A percentile compares a stretch with the other conserved stretches of the same genome.
phyloP scores from a whole-genome alignment of 1,140 invertebrate species.

The Drosophila orena region DNA sequence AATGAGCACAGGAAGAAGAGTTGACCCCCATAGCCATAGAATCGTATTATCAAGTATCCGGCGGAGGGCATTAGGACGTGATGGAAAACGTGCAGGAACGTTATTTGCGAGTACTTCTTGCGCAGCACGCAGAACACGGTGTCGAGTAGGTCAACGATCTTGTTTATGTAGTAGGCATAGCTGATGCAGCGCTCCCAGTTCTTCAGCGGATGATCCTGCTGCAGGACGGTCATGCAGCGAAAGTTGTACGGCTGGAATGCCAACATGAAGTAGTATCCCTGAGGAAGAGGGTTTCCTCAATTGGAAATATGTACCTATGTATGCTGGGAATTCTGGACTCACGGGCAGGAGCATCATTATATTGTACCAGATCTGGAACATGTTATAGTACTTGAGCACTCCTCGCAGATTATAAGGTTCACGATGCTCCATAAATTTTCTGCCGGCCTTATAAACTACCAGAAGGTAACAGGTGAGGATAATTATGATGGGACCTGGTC shows the following conservation, averaged over 20 bases:
- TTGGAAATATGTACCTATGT: background rate
- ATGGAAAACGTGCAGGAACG: slow-evolving; percentile 49
- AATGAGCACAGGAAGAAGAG: slow-evolving; percentile 53
- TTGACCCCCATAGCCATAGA: slow-evolving; percentile 87
- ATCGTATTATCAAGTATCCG: slow-evolving; percentile 21
- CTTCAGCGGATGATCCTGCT: slow-evolving; percentile 34
- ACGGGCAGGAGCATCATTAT: slow-evolving; percentile 26
- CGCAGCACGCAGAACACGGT: slow-evolving; percentile 61
- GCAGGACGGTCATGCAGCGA: slow-evolving; percentile 27
- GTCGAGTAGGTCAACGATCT: slow-evolving; percentile 54
- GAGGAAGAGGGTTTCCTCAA: background rate
- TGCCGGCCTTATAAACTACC: slow-evolving; percentile 88
- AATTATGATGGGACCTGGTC: slow-evolving; percentile 89
- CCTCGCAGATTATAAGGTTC: slow-evolving; percentile 91
- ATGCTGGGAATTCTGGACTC: background rate
- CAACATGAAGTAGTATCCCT: slow-evolving; percentile 33
- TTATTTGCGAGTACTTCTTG: slow-evolving; percentile 56
- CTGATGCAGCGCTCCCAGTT: slow-evolving; percentile 23
- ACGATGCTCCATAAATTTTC: slow-evolving; percentile 91
- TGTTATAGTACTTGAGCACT: slow-evolving; percentile 91
- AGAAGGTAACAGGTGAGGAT: slow-evolving; percentile 90
- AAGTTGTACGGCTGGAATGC: slow-evolving; percentile 31
- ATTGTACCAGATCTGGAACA: slow-evolving; percentile 87
- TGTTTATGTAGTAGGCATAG: slow-evolving; percentile 59
- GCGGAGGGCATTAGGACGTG: slow-evolving; percentile 86